Conservation (phyloP, 2,888 invertebrate genomes). For the Pardosa pseudoannulata region DNA sequence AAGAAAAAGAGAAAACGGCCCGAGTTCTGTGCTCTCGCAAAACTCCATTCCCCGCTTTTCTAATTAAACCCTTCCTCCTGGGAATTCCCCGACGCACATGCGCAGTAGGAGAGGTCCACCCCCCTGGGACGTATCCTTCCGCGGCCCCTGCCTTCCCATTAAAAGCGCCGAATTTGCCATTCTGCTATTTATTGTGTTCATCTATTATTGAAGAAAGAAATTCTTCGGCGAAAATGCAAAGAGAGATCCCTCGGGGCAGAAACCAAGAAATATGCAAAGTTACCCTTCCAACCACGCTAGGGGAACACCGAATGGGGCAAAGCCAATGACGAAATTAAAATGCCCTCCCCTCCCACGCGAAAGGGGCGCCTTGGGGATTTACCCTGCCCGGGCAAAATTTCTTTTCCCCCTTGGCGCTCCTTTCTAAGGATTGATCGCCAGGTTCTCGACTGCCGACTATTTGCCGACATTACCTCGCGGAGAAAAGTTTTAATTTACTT, state of each 20-base stretch:
- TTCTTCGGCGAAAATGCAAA: conserved; percentile 19
- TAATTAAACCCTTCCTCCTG: conserved; percentile 60
- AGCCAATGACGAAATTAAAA: conserved; percentile 63
- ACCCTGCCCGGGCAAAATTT: conserved; percentile 42
- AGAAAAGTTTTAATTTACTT: conserved; percentile 68
- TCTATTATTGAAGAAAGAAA: conserved; percentile 72
- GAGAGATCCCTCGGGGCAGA: conserved; percentile 18
- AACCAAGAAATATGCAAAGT: conserved; percentile 70
- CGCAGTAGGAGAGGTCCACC: conserved; percentile 33
- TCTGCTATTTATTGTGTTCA: conserved; percentile 69
- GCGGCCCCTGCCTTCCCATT: conserved; percentile 34
- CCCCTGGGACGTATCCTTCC: conserved; percentile 44
- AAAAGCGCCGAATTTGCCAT: conserved; percentile 63
- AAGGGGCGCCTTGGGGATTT: conserved; percentile 45
- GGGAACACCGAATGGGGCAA: conserved; percentile 41
- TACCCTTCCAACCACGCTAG: neutral
- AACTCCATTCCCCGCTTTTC: conserved; percentile 50
- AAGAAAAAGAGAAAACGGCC: neutral
- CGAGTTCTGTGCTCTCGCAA: neutral
- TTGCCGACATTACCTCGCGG: neutral
- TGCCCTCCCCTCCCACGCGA: conserved; percentile 33
- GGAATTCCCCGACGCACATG: conserved; percentile 32
- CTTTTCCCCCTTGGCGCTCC: conserved; percentile 61
- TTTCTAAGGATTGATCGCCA: conserved; percentile 65
- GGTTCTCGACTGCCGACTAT: conserved; percentile 32